These are phyloP conservation scores for Staurois parvus DNA, from an alignment of 2,797 vertebrate genomes.

Conservation along the genomic window DNA sequence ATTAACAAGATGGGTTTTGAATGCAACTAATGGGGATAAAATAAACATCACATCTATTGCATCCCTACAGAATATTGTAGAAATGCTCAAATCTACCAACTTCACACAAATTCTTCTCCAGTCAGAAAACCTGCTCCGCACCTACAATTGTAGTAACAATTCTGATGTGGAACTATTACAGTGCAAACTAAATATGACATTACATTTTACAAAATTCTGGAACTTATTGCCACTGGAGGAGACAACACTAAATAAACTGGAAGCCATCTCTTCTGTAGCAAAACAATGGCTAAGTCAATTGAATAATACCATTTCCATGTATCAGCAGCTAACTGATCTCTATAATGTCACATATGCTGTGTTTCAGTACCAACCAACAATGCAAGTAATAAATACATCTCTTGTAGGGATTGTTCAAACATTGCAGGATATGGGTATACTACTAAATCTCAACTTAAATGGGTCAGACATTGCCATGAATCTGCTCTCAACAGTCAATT, in stretches of 20 bases:
- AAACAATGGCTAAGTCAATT: conserved; percentile 40
- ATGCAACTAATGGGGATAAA: conserved; percentile 19
- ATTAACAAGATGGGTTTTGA: conserved; percentile 17
- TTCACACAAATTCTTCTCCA: conserved; percentile 37
- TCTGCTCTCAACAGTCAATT: conserved; percentile 8
- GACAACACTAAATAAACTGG: neutral
- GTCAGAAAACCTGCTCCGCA: conserved; percentile 13
- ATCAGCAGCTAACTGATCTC: conserved; percentile 44
- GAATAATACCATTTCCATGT: neutral
- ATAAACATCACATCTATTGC: neutral
- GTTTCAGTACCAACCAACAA: conserved; percentile 23
- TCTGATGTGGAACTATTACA: neutral
- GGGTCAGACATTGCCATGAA: neutral
- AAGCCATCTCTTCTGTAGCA: conserved; percentile 20
- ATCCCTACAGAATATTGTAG: conserved; percentile 3
- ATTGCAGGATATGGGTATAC: conserved; percentile 7
- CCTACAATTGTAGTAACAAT: conserved; percentile 1
- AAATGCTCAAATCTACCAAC: conserved; percentile 20
- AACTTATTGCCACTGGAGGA: conserved; percentile 21
- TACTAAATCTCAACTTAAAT: conserved; percentile 11
- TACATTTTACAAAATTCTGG: conserved; percentile 25
- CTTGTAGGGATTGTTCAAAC: conserved; percentile 22
- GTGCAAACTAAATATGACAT: conserved; percentile 41
- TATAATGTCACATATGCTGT: conserved; percentile 27
- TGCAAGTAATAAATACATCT: conserved; percentile 49